phyloP scores from a whole-genome alignment of 2,797 vertebrate genomes.

The Melanotaenia boesemani region DNA sequence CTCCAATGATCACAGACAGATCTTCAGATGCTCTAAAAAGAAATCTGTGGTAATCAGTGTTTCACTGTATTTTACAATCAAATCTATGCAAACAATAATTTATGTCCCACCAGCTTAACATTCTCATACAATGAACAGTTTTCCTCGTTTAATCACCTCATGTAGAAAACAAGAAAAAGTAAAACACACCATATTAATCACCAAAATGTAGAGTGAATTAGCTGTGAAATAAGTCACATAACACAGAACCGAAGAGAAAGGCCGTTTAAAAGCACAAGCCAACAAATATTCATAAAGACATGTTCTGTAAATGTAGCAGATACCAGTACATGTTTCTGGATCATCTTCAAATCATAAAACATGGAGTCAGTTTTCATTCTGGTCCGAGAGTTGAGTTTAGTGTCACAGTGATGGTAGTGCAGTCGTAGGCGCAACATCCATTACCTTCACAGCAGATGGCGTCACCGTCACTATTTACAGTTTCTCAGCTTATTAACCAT shows the following conservation, averaged over 20 bases:
- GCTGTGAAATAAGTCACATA: slow-evolving; percentile 44
- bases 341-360: slow-evolving; percentile 41
- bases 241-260: slow-evolving; percentile 43
- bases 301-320: slow-evolving; percentile 11
- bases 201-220: slow-evolving; percentile 29
- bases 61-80: neutral
- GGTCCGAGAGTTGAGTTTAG: slow-evolving; percentile 64
- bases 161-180: slow-evolving; percentile 20
- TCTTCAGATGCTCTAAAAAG: neutral
- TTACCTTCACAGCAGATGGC: slow-evolving; percentile 26
- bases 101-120: neutral
- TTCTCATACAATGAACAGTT: slow-evolving; percentile 22
- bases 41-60: neutral
- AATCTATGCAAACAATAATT: neutral
- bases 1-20: neutral
- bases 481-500: slow-evolving; percentile 46
- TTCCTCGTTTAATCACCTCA: slow-evolving; percentile 32
- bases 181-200: slow-evolving; percentile 42
- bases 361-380: slow-evolving; percentile 23
- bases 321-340: slow-evolving; percentile 25
- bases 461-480: slow-evolving; percentile 36
- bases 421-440: slow-evolving; percentile 52
- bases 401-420: slow-evolving; percentile 79
- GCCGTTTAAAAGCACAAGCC: slow-evolving; percentile 52
- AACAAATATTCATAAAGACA: slow-evolving; percentile 38